Conservation (phyloP, 1,140 invertebrate species). For the Atta colombica region DNA sequence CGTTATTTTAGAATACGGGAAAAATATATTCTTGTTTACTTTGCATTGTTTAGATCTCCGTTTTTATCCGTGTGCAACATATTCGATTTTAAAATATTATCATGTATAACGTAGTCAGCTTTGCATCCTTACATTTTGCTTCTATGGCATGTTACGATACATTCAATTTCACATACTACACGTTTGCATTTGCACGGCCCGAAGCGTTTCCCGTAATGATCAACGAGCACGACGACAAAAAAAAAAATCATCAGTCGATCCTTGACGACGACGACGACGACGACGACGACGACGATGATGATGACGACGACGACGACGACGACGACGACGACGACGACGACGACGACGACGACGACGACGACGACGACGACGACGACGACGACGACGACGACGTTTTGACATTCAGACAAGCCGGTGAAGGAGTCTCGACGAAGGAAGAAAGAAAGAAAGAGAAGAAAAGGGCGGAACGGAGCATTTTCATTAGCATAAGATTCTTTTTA, state of each 20-base stretch:
- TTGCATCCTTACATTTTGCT: neutral
- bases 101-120: conserved; percentile 7
- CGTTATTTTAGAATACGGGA: neutral
- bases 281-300: neutral
- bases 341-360: too few species aligned
- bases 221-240: conserved; percentile 8
- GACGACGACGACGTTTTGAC: conserved; percentile 8
- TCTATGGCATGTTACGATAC: conserved; percentile 17
- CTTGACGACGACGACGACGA: neutral
- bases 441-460: conserved; percentile 36
- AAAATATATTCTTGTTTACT: neutral
- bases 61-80: neutral
- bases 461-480: conserved; percentile 79
- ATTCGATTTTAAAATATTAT: conserved; percentile 33
- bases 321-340: too few species aligned
- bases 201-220: conserved; percentile 36
- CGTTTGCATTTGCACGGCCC: neutral
- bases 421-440: neutral
- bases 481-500: conserved; percentile 83
- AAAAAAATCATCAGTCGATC: conserved; percentile 18
- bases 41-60: neutral
- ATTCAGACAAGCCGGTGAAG: conserved; percentile 1
- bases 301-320: neutral
- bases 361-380: too few species aligned
- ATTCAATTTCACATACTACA: conserved; percentile 16